Base-by-base conservation (phyloP, 2,797 vertebrate genomes). In the Rhynchonycteris naso region DNA sequence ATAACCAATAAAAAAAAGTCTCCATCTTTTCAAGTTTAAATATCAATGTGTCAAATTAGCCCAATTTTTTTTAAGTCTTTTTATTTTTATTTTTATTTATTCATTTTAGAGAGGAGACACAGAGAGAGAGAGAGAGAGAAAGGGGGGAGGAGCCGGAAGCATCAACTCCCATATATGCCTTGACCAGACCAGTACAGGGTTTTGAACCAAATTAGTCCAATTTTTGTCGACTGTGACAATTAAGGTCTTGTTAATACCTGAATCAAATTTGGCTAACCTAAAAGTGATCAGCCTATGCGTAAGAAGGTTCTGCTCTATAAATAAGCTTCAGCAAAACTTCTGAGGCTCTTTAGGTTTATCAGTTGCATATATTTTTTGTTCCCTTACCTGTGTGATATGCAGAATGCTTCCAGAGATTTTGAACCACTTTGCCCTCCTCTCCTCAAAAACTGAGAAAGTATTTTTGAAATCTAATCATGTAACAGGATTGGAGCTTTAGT, bases 191-290 rank as follows among this genome's bases (percentile, higher is more conserved):
- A n/a, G n/a, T n/a, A n/a, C n/a, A n/a, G n/a, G n/a, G n/a, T n/a
- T n/a, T n/a, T n/a, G n/a, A n/a, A n/a, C n/a, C 74, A 74, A 56
- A 83, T 79, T 52, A n/a, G 18, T 74, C 54, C 68, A 94, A 63
- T 71, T 93, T 91, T 79, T 74, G 26, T 94, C 35, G 30, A 81
- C 30, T 88, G 28, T 58, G 66, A 90, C 83, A 88, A 88, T 88
- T 69, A 94, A 63, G 15, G 14, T 85, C 28, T 76, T 79, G 50
- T 50, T 81, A 82, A 59, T 50, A 58, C 30, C 82, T 80, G 79
- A 86, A 61, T 83, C 50, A 76, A 92, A 72, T 56, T 22, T 78
- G 56, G 7, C 50, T 85, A 38, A 92, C 50, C 13, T 68, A 68
- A 89, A 90, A 82, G 59, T 61, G 30, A 54, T 83, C 54, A 7